These are phyloP conservation scores for Chaetogeoica ovagalla DNA, from an alignment of 2,888 invertebrate species.

Conservation along the genomic window DNA sequence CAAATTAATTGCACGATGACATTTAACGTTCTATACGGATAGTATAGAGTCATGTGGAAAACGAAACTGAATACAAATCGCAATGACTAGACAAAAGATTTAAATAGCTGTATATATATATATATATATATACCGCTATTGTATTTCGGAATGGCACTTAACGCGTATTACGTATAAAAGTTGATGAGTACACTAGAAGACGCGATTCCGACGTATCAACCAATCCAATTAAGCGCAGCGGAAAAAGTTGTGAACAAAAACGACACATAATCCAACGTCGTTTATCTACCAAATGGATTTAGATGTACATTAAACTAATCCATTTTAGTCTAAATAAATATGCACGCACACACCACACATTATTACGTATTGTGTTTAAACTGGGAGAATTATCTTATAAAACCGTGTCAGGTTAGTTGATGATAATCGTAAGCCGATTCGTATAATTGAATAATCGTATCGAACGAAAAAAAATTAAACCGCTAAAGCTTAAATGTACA, in stretches of 20 bases:
- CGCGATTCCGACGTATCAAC: neutral
- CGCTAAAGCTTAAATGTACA: neutral
- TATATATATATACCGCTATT: no score
- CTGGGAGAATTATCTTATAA: neutral
- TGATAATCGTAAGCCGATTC: neutral
- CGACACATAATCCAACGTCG: neutral
- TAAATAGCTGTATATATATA: neutral
- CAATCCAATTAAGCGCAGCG: neutral
- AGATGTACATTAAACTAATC: neutral
- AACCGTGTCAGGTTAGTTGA: neutral
- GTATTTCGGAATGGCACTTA: neutral
- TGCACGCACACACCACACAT: neutral
- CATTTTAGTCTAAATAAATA: slow-evolving; percentile 4
- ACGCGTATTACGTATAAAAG: neutral
- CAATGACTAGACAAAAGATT: neutral
- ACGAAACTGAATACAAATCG: neutral
- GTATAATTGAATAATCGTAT: slow-evolving; percentile 25
- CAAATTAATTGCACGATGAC: neutral
- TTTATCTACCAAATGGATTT: neutral
- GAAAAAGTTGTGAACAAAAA: neutral
- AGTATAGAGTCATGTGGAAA: neutral
- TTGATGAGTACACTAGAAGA: neutral
- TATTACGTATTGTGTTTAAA: neutral
- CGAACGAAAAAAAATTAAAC: neutral
- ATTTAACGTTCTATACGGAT: neutral